Percentiles rank a stretch among this genome's conserved stretches.
These are phyloP conservation scores for Caenorhabditis sinica DNA, from an alignment of 2,888 invertebrate species.

Conservation along the genomic window DNA sequence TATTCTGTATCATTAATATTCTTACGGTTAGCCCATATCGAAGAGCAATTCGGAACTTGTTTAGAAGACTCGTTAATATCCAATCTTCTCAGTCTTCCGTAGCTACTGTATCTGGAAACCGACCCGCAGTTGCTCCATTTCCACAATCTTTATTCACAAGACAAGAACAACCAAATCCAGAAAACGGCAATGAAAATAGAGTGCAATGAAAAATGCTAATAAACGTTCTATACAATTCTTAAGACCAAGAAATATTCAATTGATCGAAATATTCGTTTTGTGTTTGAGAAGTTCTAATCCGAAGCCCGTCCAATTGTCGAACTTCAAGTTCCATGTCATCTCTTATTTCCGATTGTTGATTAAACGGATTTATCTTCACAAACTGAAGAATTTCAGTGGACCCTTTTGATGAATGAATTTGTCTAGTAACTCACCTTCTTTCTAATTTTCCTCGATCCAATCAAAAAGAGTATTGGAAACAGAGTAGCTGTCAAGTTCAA, in stretches of 20 bases:
- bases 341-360: constrained; percentile 14
- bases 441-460: constrained; percentile 25
- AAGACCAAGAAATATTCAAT: constrained; percentile 17
- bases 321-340: not conserved
- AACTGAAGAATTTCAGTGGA: constrained; percentile 2
- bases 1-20: constrained; percentile 49
- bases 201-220: not conserved
- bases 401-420: not conserved
- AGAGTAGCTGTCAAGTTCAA: constrained; percentile 32
- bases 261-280: constrained; percentile 52
- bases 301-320: constrained; percentile 25
- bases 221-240: not conserved
- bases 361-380: constrained; percentile 32
- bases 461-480: constrained; percentile 37
- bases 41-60: constrained; percentile 12
- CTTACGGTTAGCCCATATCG: constrained; percentile 45
- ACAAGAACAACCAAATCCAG: not conserved
- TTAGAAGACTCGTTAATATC: not conserved
- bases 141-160: constrained; percentile 40
- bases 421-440: constrained; percentile 2
- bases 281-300: constrained; percentile 24
- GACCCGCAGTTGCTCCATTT: not conserved
- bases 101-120: constrained; percentile 25
- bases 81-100: not conserved
- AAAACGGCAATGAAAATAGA: not conserved